Evolutionary conservation across 2,797 vertebrate species (phyloP).

Genomic region (Brotula barbata): DNA sequence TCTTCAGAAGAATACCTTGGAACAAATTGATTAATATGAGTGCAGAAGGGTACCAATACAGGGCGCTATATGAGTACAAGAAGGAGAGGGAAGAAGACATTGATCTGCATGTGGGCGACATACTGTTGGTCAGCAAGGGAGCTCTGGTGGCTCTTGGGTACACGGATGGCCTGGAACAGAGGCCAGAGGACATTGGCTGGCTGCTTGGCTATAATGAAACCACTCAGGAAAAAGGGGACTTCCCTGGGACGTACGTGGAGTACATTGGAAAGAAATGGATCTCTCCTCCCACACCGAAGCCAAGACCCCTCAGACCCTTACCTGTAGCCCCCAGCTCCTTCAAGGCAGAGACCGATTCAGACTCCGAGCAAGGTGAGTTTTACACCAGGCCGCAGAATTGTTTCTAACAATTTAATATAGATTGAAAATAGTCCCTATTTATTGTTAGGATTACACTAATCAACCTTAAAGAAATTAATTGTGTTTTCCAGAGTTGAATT

Average conservation of each 20-base stretch:
- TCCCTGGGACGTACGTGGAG: constrained; percentile 97
- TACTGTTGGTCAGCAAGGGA: constrained; percentile 92
- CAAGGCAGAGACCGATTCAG: constrained; percentile 84
- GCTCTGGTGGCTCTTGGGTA: constrained; percentile 89
- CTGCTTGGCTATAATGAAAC: constrained; percentile 94
- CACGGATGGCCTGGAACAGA: constrained; percentile 90
- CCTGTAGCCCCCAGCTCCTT: constrained; percentile 85
- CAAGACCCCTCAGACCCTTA: constrained; percentile 90
- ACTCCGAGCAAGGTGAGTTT: constrained; percentile 90
- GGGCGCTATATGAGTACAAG: constrained; percentile 94
- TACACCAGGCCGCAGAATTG: not conserved
- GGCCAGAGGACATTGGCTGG: constrained; percentile 95
- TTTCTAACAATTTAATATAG: no score
- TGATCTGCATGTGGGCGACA: constrained; percentile 90
- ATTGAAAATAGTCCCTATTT: no score
- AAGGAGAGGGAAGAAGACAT: constrained; percentile 98
- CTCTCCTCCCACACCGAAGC: constrained; percentile 94
- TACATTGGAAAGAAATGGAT: constrained; percentile 94
- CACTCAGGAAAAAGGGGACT: constrained; percentile 95
- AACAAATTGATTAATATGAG: constrained; percentile 82
- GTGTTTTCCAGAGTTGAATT: no score
- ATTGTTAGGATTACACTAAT: no score
- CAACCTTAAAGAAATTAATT: no score
- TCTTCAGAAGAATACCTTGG: constrained; percentile 11
- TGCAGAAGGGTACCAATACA: constrained; percentile 95